phyloP scores from a whole-genome alignment of 2,113 vertebrate genomes.

The Lophius piscatorius region DNA sequence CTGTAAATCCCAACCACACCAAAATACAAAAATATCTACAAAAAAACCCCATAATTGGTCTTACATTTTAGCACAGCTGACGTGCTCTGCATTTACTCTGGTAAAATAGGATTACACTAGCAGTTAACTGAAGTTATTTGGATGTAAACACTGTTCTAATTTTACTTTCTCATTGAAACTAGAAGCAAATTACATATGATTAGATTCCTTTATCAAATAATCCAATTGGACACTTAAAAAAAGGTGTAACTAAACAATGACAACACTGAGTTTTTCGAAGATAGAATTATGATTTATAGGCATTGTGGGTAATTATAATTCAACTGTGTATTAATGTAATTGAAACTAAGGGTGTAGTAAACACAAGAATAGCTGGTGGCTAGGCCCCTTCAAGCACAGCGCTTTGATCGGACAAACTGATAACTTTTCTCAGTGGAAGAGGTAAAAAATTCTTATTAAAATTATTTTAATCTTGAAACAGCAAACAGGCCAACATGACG shows the following conservation, averaged over 20 bases:
- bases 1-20: background rate
- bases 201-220: too few relatives aligned
- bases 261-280: background rate
- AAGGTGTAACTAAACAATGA: background rate
- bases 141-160: too few relatives aligned
- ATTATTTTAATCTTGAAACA: slow-evolving; percentile 21
- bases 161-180: background rate
- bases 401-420: slow-evolving; percentile 51
- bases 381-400: slow-evolving; percentile 12
- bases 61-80: background rate
- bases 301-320: slow-evolving; percentile 5
- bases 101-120: background rate
- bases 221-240: too few relatives aligned
- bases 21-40: background rate
- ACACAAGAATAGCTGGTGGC: slow-evolving; percentile 27
- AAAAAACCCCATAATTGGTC: background rate
- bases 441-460: slow-evolving; percentile 29
- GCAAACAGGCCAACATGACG: background rate
- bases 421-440: slow-evolving; percentile 32
- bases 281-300: background rate
- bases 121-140: background rate
- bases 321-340: background rate
- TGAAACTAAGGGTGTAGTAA: slow-evolving; percentile 29
- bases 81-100: background rate
- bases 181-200: background rate